These are phyloP conservation scores for Sebastes oblongus DNA, from an alignment of 2,797 vertebrate species.

Conservation along the genomic window DNA sequence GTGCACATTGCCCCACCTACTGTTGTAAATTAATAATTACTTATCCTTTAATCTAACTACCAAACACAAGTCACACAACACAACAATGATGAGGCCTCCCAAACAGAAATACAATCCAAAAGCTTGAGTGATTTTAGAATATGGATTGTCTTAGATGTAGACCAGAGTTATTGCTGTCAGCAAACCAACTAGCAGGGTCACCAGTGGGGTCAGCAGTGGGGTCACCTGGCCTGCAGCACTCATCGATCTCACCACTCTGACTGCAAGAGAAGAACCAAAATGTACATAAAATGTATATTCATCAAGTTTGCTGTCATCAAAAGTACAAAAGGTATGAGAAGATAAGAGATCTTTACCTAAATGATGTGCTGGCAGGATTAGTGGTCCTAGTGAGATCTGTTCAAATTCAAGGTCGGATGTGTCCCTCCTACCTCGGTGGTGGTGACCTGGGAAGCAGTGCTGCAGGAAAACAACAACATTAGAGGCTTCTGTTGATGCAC, in stretches of 20 bases:
- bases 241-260: fast-evolving
- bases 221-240: neutral
- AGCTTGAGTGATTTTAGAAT: neutral
- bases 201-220: constrained; percentile 5
- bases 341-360: neutral
- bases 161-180: constrained; percentile 14
- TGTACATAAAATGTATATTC: neutral
- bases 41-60: neutral
- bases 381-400: neutral
- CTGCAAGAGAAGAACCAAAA: constrained; percentile 7
- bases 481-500: neutral
- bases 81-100: neutral
- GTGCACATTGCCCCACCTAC: neutral
- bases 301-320: neutral
- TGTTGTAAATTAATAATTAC: neutral
- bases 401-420: neutral
- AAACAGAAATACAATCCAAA: neutral
- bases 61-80: neutral
- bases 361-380: fast-evolving
- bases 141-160: neutral
- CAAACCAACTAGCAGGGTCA: constrained; percentile 29
- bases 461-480: constrained; percentile 6
- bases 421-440: constrained; percentile 5
- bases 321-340: neutral
- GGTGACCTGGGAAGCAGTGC: constrained; percentile 37